Base-by-base conservation (phyloP, 2,888 invertebrate species). In the Caenorhabditis doughertyi region DNA sequence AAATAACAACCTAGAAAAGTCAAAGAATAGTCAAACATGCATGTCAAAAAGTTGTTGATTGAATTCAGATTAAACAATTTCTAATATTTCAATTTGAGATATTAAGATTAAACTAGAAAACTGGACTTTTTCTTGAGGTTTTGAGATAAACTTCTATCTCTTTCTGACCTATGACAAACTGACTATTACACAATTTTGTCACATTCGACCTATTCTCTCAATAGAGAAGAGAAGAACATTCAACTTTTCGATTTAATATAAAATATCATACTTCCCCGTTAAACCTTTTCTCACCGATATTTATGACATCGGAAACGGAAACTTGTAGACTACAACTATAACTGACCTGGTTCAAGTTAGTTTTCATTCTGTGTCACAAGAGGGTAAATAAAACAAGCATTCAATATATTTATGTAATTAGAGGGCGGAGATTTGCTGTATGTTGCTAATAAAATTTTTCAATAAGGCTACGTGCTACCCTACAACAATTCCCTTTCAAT, bases 361-460 rank as follows among this genome's bases (percentile, higher is more conserved):
- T 44, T 51, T 72, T 72, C 60, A 72, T 72, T 39, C 11, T 27
- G n/a, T n/a, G n/a, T n/a, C n/a, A n/a, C n/a, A n/a, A n/a, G n/a
- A n/a, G n/a, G n/a, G n/a, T n/a, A n/a, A n/a, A n/a, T n/a, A n/a
- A n/a, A n/a, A n/a, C n/a, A n/a, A n/a, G n/a, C n/a, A n/a, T n/a
- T n/a, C n/a, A n/a, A n/a, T n/a, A n/a, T n/a, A n/a, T n/a, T n/a
- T n/a, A n/a, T n/a, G n/a, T n/a, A n/a, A n/a, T n/a, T n/a, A n/a
- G n/a, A n/a, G 9, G 62, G 35, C n/a, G 51, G 60, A 27, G 60
- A 18, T 8, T 16, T 13, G 2, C 25, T 68, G 32, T 42, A 64
- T 29, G 4, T 44, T 49, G 21, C 35, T 70, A 56, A 47, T 21
- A 44, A 25, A 29, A 64, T 47, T 64, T 64, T 1, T 18, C 35